Conservation (phyloP, 2,888 invertebrate species). For the Adelphocoris suturalis region DNA sequence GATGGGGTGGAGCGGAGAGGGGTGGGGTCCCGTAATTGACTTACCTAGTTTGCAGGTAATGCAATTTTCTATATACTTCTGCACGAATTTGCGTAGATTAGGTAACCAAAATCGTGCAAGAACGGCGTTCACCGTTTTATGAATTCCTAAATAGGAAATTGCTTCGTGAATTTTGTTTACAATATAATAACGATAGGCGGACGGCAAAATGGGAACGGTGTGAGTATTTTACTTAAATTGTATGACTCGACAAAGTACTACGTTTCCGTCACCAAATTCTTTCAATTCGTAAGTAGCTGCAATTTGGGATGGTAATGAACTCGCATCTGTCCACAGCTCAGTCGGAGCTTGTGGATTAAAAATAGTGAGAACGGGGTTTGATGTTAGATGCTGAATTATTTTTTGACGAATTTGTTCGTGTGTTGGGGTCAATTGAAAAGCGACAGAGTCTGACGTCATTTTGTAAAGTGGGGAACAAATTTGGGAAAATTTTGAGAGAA, state of each 20-base stretch:
- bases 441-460: background rate
- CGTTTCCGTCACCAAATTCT: background rate
- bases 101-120: background rate
- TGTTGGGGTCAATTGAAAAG: background rate
- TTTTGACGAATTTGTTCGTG: constrained; percentile 25
- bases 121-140: background rate
- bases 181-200: background rate
- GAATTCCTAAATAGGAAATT: background rate
- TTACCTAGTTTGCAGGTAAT: background rate
- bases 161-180: background rate
- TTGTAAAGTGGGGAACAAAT: background rate
- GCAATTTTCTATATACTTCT: background rate
- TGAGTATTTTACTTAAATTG: background rate
- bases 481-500: background rate
- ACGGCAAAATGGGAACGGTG: background rate
- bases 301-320: background rate
- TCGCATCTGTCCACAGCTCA: constrained; percentile 9
- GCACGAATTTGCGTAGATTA: background rate
- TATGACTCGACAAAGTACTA: background rate
- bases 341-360: constrained; percentile 8
- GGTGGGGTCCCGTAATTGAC: background rate
- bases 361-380: background rate
- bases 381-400: background rate
- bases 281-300: constrained; percentile 25
- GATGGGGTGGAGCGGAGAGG: background rate